These are phyloP conservation scores for Scaptomyza hsui DNA, from an alignment of 1,140 invertebrate species.

Conservation along the genomic window DNA sequence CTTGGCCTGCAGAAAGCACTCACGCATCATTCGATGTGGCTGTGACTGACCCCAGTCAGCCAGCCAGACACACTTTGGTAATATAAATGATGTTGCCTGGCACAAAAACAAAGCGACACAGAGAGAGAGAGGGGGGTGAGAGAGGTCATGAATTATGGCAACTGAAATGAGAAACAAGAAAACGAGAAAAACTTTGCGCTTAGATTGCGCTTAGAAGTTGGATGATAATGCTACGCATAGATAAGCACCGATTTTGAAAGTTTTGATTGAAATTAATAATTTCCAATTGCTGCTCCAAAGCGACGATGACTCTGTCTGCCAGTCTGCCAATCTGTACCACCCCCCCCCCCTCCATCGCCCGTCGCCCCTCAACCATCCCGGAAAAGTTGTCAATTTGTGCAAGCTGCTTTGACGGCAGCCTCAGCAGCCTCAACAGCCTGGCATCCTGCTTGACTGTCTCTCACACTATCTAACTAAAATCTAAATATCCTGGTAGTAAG, in stretches of 20 bases:
- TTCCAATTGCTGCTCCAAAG: slow-evolving; percentile 62
- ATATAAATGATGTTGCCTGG: slow-evolving; percentile 64
- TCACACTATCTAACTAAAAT: slow-evolving; percentile 49
- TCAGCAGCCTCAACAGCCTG: neutral
- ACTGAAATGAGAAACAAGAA: slow-evolving; percentile 29
- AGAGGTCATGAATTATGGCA: slow-evolving; percentile 22
- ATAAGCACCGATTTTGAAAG: slow-evolving; percentile 71
- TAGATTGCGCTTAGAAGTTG: slow-evolving; percentile 45
- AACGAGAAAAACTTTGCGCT: slow-evolving; percentile 48
- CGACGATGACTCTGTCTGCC: neutral
- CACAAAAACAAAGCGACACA: slow-evolving; percentile 24
- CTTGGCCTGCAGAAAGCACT: slow-evolving; percentile 8
- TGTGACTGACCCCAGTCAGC: slow-evolving; percentile 3
- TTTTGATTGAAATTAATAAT: slow-evolving; percentile 80
- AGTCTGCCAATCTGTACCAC: neutral
- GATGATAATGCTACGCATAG: slow-evolving; percentile 63
- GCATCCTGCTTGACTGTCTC: slow-evolving; percentile 15
- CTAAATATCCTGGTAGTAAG: slow-evolving; percentile 62
- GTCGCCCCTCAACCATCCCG: neutral
- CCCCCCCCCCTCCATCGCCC: neutral
- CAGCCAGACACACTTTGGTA: slow-evolving; percentile 13
- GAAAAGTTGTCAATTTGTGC: slow-evolving; percentile 63
- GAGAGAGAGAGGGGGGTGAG: slow-evolving; percentile 27
- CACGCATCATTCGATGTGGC: slow-evolving; percentile 39
- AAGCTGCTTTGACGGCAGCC: slow-evolving; percentile 35